Conservation (phyloP, 2,888 invertebrate genomes). For the Stenoptilia bipunctidactyla region DNA sequence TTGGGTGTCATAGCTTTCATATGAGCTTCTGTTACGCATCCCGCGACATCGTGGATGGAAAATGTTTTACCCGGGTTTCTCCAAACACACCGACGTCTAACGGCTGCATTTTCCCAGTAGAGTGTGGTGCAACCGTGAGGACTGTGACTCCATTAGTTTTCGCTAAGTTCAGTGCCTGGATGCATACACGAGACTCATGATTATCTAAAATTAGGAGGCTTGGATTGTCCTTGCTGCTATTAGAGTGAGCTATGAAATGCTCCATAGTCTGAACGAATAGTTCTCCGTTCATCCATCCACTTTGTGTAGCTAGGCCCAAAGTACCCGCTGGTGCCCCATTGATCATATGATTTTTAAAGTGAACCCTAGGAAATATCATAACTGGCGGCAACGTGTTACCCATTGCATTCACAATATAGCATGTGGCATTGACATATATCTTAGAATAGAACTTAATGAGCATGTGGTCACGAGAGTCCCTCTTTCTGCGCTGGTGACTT, state of each 20-base stretch:
- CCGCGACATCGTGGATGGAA: neutral
- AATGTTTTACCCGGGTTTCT: neutral
- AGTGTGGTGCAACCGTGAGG: constrained; percentile 38
- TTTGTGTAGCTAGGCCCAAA: constrained; percentile 26
- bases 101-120: constrained; percentile 34
- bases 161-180: constrained; percentile 24
- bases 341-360: constrained; percentile 21
- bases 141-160: constrained; percentile 33
- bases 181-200: constrained; percentile 51
- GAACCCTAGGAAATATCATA: constrained; percentile 20
- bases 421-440: no score
- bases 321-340: constrained; percentile 29
- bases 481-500: constrained; percentile 17
- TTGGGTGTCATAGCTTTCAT: constrained; percentile 25
- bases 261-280: constrained; percentile 27
- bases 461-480: constrained; percentile 24
- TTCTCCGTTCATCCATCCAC: constrained; percentile 32
- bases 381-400: constrained; percentile 20
- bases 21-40: constrained; percentile 26
- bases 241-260: constrained; percentile 26
- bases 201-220: constrained; percentile 26
- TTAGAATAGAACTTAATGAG: no score
- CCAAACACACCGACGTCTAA: neutral
- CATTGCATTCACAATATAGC: constrained; percentile 18
- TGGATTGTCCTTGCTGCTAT: constrained; percentile 21